Percentiles rank a stretch among this genome's conserved stretches.
These are phyloP conservation scores for Drosophila saltans DNA, from an alignment of 1,140 invertebrate genomes.

Conservation along the genomic window DNA sequence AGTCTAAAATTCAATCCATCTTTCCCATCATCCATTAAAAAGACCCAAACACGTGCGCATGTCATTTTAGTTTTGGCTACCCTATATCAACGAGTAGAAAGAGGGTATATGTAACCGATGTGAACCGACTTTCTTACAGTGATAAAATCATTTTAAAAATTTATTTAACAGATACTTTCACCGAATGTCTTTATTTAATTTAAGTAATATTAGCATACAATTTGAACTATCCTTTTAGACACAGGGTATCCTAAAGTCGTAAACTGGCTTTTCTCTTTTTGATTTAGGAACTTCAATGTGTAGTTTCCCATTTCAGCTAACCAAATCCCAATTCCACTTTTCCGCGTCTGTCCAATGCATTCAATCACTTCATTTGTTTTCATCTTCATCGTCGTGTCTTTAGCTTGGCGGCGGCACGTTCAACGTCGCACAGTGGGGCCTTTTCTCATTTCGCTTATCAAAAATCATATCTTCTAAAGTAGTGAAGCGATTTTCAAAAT, in stretches of 20 bases:
- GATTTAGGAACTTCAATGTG: conserved; percentile 5
- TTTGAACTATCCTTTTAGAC: too few species aligned
- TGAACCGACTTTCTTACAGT: too few species aligned
- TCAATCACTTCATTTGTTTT: conserved; percentile 80
- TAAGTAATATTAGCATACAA: too few species aligned
- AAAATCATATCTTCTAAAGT: too few species aligned
- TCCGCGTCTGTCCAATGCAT: conserved; percentile 58
- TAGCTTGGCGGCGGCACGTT: conserved; percentile 45
- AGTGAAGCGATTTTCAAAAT: too few species aligned
- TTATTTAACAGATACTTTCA: too few species aligned
- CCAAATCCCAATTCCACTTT: conserved; percentile 17
- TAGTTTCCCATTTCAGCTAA: conserved; percentile 23
- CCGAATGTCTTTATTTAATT: too few species aligned
- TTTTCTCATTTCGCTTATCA: too few species aligned
- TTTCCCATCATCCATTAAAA: conserved; percentile 40
- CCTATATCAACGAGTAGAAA: not conserved
- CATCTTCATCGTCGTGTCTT: conserved; percentile 22
- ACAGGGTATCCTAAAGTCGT: not conserved
- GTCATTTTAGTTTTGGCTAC: conserved; percentile 40
- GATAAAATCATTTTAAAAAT: too few species aligned
- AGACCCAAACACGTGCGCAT: conserved; percentile 66
- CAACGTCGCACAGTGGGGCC: too few species aligned
- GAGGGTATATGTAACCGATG: not conserved
- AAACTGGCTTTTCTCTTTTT: not conserved
- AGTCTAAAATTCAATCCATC: conserved; percentile 73